These are phyloP conservation scores for Cydia splendana DNA, from an alignment of 1,140 invertebrate genomes.

Conservation along the genomic window DNA sequence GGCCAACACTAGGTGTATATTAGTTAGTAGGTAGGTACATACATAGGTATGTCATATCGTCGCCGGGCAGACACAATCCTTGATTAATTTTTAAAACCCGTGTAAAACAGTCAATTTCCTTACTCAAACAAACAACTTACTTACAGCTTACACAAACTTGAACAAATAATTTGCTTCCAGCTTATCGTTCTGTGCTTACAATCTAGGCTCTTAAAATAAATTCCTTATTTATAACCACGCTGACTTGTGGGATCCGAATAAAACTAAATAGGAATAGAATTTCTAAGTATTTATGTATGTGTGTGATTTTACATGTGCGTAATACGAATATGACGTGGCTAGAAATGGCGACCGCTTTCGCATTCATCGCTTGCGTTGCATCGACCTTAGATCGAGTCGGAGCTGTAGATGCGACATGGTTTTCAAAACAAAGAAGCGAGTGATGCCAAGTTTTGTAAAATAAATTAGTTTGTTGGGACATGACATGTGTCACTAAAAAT, in stretches of 20 bases:
- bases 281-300: slow-evolving; percentile 30
- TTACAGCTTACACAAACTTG: neutral
- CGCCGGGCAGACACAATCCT: neutral
- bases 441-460: neutral
- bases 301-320: slow-evolving; percentile 40
- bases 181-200: neutral
- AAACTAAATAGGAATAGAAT: slow-evolving; percentile 17
- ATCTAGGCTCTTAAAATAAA: slow-evolving; percentile 3
- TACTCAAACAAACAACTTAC: neutral
- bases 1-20: no score
- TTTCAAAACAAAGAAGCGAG: slow-evolving; percentile 11
- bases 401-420: slow-evolving; percentile 19
- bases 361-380: slow-evolving; percentile 48
- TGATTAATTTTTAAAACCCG: neutral
- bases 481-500: neutral
- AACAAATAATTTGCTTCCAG: neutral
- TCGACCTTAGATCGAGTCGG: slow-evolving; percentile 10
- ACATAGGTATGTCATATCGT: neutral
- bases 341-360: slow-evolving; percentile 69
- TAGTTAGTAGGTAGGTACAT: no score
- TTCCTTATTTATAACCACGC: slow-evolving; percentile 9
- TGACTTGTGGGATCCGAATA: slow-evolving; percentile 10
- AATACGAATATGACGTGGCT: slow-evolving; percentile 56
- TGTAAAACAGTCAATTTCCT: neutral
- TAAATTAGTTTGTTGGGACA: neutral